Evolutionary conservation across 1,140 invertebrate genomes (phyloP).

Genomic region (Drosophila willistoni): DNA sequence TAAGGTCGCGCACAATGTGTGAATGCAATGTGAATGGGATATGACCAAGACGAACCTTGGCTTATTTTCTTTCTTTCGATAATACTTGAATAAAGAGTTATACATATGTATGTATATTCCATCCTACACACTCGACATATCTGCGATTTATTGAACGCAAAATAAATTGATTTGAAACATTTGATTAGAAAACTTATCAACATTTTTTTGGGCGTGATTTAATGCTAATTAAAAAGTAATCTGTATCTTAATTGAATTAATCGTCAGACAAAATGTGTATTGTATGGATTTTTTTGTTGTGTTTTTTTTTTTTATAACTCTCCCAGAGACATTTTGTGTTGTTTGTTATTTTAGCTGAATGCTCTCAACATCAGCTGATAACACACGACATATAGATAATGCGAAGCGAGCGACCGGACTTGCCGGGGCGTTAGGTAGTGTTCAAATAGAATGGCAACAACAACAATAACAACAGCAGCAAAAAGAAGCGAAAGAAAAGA

Average conservation of each 20-base stretch:
- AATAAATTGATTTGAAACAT: too few species aligned
- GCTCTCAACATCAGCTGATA: slow-evolving; percentile 41
- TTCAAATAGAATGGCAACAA: slow-evolving; percentile 22
- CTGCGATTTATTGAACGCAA: too few species aligned
- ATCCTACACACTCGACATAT: too few species aligned
- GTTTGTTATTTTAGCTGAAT: slow-evolving; percentile 30
- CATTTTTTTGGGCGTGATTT: not conserved
- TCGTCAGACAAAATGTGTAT: slow-evolving; percentile 2
- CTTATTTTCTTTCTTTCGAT: slow-evolving; percentile 39
- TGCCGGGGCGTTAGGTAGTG: not conserved
- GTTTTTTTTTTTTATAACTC: not conserved
- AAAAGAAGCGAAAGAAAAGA: too few species aligned
- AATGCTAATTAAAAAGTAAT: slow-evolving; percentile 50
- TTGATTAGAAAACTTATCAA: too few species aligned
- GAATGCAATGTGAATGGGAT: slow-evolving; percentile 15
- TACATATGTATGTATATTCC: too few species aligned
- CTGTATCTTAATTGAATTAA: slow-evolving; percentile 46
- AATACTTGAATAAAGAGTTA: too few species aligned
- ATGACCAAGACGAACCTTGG: slow-evolving; percentile 51
- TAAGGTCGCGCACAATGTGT: slow-evolving; percentile 1
- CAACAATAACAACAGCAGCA: slow-evolving; percentile 1
- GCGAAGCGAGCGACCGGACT: slow-evolving; percentile 6
- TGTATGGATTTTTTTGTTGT: slow-evolving; percentile 46
- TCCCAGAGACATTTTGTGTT: slow-evolving; percentile 27
- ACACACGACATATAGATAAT: slow-evolving; percentile 60